Base-by-base conservation (phyloP, 37 sponge, comb jelly and placozoan genomes). In the Hexactinellida sp. region DNA sequence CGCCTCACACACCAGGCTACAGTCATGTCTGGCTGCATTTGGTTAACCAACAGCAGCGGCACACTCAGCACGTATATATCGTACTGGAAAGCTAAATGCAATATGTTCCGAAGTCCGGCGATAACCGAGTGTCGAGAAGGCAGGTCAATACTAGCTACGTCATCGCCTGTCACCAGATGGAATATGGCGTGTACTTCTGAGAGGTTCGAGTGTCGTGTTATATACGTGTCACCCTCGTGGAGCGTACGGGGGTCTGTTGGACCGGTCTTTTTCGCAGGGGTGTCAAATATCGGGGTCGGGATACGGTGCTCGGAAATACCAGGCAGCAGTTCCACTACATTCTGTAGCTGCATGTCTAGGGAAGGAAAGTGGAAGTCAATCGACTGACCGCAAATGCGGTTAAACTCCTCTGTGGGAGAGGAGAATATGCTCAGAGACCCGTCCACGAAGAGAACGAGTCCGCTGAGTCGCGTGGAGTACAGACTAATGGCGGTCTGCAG, bases 291-390 rank as follows among this genome's bases (percentile, higher is more conserved):
- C 85, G 39, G 38, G 28, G 82, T 36, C 3, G 37, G 39, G 9
- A n/a, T 23, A 52, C 51, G n/a, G 1, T 85, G 37, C 24, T 54
- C 71, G 5, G 86, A 86, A 55, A 16, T 85, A 83, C 41, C 82
- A 16, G 55, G 82, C 24, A 89, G 86, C 37, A 38, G 83, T 35
- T 87, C 89, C 30, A 51, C 84, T 32, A 97, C 86, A 21, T 37
- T 37, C 0, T 39, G 39, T 23, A 95, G 84, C 83, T 97, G 98
- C 0, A n/a, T 52, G 54, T 90, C 89, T 37, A 93, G 87, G 25
- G 88, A 85, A 0, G 89, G 92, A 84, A 97, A 97, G 86, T 97
- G 98, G 83, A 97, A 95, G 86, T 97, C 98, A 0, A 92, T 95
- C 5, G 90, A 89, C 34, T 82, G 86, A 0, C 85, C 84, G 39